Percentiles rank a stretch among this genome's conserved stretches.
phyloP scores from a whole-genome alignment of 2,888 invertebrate species.

The Drosophila peninsularis region DNA sequence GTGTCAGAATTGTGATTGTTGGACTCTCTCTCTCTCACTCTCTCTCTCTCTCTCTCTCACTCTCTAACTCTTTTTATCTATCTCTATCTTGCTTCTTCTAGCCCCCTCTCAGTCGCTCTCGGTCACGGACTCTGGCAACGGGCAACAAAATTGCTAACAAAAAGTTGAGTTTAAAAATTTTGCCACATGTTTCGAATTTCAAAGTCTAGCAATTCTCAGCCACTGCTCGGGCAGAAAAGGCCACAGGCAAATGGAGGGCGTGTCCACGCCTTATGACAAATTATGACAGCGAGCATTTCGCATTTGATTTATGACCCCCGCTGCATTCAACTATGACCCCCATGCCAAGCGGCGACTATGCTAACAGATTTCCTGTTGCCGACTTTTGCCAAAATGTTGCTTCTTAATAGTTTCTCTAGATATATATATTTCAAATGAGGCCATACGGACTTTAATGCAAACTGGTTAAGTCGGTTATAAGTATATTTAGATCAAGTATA shows the following conservation, averaged over 20 bases:
- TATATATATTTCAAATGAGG: background rate
- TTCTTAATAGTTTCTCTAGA: background rate
- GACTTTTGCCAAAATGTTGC: constrained; percentile 20
- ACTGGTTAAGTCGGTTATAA: background rate
- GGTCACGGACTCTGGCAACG: constrained; percentile 18
- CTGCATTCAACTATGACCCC: constrained; percentile 73
- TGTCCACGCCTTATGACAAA: constrained; percentile 82
- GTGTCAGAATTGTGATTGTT: background rate
- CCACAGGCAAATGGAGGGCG: constrained; percentile 66
- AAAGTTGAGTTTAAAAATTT: constrained; percentile 12
- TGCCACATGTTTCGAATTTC: constrained; percentile 11
- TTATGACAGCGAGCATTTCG: constrained; percentile 81
- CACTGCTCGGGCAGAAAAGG: constrained; percentile 2
- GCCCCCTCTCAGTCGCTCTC: background rate
- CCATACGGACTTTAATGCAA: background rate
- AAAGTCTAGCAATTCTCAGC: background rate
- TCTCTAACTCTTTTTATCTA: too few relatives aligned
- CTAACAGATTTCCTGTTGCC: constrained; percentile 53
- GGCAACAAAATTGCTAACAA: constrained; percentile 49
- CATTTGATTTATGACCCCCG: constrained; percentile 75
- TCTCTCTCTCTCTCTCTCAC: background rate
- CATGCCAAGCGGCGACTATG: constrained; percentile 22
- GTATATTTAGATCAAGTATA: background rate
- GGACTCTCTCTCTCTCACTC: background rate
- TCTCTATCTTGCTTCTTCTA: too few relatives aligned